A percentile compares a stretch with the other conserved stretches of the same genome.
Evolutionary conservation across 2,113 vertebrate genomes (phyloP).

Genomic region (Geothlypis trichas): DNA sequence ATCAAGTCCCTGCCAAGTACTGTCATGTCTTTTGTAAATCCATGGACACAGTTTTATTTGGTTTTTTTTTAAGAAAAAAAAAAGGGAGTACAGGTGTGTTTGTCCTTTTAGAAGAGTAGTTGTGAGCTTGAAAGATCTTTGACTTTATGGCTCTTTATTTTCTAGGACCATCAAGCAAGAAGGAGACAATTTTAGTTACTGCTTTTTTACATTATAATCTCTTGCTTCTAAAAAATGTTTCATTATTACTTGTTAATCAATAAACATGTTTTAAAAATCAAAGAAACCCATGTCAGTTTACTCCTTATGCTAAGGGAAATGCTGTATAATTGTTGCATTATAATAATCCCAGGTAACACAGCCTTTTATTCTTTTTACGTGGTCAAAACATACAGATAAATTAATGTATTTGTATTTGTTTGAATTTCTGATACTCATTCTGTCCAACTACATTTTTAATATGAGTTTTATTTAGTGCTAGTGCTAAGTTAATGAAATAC

Average conservation of each 20-base stretch:
- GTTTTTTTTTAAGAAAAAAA: neutral
- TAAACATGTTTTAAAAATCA: neutral
- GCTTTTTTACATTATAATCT: neutral
- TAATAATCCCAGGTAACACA: neutral
- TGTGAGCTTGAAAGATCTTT: neutral
- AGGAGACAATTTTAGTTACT: neutral
- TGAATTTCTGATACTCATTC: neutral
- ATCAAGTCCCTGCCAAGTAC: neutral
- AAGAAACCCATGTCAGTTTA: neutral
- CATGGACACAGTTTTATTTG: neutral
- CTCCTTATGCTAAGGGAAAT: neutral
- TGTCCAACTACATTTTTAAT: neutral
- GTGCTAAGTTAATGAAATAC: neutral
- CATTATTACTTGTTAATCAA: neutral
- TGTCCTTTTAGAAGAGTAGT: neutral
- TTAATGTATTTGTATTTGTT: neutral
- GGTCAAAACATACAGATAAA: neutral
- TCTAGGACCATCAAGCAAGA: neutral
- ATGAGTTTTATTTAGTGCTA: neutral
- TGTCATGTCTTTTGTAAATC: neutral
- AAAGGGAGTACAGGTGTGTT: neutral
- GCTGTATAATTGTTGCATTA: neutral
- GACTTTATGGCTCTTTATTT: conserved; percentile 9
- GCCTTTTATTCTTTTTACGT: neutral
- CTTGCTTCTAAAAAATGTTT: neutral